These are phyloP conservation scores for Acanthurus tractus DNA, from an alignment of 2,797 vertebrate species.

Conservation along the genomic window DNA sequence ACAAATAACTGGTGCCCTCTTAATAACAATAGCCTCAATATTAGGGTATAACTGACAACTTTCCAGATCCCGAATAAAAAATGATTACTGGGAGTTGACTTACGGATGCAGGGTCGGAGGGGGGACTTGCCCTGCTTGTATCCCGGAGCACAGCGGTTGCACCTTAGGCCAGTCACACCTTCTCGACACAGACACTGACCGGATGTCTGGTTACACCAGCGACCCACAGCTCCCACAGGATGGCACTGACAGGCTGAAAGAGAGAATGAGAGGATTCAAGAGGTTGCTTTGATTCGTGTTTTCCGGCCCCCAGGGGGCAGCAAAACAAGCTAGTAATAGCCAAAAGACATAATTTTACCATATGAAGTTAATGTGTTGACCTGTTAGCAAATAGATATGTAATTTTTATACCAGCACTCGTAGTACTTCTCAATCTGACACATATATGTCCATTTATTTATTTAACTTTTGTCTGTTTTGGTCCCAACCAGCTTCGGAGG, in stretches of 20 bases:
- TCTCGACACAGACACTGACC: slow-evolving; percentile 92
- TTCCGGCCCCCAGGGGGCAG: neutral
- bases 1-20: too few relatives aligned
- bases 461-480: neutral
- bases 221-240: slow-evolving; percentile 89
- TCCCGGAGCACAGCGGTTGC: slow-evolving; percentile 90
- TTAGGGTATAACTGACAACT: neutral
- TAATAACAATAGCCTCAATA: too few relatives aligned
- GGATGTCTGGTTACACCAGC: slow-evolving; percentile 91
- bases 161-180: slow-evolving; percentile 90
- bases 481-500: neutral
- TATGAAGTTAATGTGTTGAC: neutral
- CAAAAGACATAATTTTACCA: neutral
- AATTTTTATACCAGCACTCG: neutral
- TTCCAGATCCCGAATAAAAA: neutral
- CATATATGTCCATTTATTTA: neutral
- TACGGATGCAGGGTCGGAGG: slow-evolving; percentile 90
- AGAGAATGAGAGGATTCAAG: neutral
- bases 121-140: slow-evolving; percentile 91
- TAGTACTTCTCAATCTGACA: neutral
- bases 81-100: slow-evolving; percentile 61
- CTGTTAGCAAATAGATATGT: neutral
- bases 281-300: neutral
- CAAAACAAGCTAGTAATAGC: neutral
- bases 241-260: slow-evolving; percentile 91